Evolutionary conservation across 2,888 invertebrate species (phyloP).

Genomic region (Acleris laterana): DNA sequence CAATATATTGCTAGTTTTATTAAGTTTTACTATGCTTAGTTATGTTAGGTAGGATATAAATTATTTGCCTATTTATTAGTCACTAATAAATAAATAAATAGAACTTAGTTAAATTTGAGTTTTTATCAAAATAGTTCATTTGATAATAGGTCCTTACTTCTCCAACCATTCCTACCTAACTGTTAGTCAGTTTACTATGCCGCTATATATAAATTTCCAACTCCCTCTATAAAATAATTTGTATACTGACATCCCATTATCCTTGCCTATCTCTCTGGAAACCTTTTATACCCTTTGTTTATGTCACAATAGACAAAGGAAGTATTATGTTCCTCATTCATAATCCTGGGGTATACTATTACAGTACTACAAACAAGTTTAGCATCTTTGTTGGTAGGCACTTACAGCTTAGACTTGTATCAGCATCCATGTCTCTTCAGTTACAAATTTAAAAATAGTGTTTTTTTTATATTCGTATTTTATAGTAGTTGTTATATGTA

Average conservation of each 20-base stretch:
- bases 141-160: neutral
- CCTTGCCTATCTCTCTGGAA: slow-evolving; percentile 19
- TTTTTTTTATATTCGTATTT: neutral
- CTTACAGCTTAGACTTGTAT: slow-evolving; percentile 53
- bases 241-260: slow-evolving; percentile 16
- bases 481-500: neutral
- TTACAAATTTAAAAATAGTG: slow-evolving; percentile 13
- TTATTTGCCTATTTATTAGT: neutral
- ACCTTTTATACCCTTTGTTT: slow-evolving; percentile 48
- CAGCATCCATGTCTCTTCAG: slow-evolving; percentile 45
- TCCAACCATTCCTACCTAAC: neutral
- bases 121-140: neutral
- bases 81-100: too few relatives aligned
- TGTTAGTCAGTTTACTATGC: neutral
- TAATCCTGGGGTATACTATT: slow-evolving; percentile 54
- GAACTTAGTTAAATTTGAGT: too few relatives aligned
- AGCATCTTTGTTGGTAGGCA: slow-evolving; percentile 54
- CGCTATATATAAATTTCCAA: neutral
- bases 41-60: too few relatives aligned
- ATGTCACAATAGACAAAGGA: slow-evolving; percentile 54
- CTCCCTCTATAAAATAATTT: neutral
- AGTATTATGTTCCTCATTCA: slow-evolving; percentile 49
- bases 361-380: slow-evolving; percentile 64
- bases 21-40: too few relatives aligned
- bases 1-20: too few relatives aligned